These are phyloP conservation scores for Phaethornis superciliosus DNA, from an alignment of 2,113 vertebrate species.

Conservation along the genomic window DNA sequence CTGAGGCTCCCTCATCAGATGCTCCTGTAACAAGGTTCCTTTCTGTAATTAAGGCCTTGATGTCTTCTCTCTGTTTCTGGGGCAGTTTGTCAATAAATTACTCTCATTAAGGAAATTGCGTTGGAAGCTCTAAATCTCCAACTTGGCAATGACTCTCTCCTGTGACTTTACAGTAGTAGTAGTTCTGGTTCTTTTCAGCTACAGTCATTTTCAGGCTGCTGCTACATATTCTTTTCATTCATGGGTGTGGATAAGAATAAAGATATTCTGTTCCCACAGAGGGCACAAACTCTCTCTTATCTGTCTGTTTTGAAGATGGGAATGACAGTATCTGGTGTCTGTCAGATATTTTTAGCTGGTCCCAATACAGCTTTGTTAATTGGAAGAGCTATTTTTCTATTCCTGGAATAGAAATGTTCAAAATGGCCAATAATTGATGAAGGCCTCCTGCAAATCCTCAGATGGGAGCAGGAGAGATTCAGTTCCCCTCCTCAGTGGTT, in stretches of 20 bases:
- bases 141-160: conserved; percentile 54
- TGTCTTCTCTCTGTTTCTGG: conserved; percentile 32
- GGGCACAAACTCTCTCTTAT: conserved; percentile 61
- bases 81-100: conserved; percentile 66
- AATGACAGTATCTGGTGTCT: conserved; percentile 63
- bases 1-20: neutral
- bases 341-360: conserved; percentile 57
- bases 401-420: conserved; percentile 42
- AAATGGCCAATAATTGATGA: conserved; percentile 58
- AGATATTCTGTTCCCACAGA: conserved; percentile 59
- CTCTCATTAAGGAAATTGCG: conserved; percentile 49
- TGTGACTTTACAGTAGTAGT: conserved; percentile 43
- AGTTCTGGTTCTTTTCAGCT: conserved; percentile 58
- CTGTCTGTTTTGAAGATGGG: conserved; percentile 62
- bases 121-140: conserved; percentile 44
- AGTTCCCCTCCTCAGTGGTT: neutral
- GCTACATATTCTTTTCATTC: conserved; percentile 62
- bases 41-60: conserved; percentile 19
- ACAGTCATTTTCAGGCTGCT: conserved; percentile 62
- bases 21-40: neutral
- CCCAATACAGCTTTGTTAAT: conserved; percentile 59
- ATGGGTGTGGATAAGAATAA: conserved; percentile 60
- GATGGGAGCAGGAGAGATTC: conserved; percentile 4
- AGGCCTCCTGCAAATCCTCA: conserved; percentile 36
- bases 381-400: conserved; percentile 61